phyloP scores from a whole-genome alignment of 2,888 invertebrate genomes.

The Chamaedrilus cognettii region DNA sequence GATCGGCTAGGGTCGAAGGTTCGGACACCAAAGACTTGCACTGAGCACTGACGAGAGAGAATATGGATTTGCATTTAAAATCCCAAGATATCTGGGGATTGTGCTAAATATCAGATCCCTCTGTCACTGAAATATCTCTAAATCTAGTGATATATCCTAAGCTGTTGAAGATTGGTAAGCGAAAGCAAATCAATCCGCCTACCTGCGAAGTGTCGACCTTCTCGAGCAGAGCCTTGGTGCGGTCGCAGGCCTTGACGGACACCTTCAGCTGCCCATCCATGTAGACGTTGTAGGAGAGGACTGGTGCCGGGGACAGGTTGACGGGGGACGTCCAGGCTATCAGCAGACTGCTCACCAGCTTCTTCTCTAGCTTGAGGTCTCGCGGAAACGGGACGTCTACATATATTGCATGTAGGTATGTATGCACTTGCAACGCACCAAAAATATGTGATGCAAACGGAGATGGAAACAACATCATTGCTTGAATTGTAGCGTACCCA shows the following conservation, averaged over 20 bases:
- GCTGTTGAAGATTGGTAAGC: not conserved
- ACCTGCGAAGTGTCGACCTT: slow-evolving; percentile 75
- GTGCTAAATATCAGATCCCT: not conserved
- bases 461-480: no score
- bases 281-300: slow-evolving; percentile 72
- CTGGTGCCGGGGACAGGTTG: not conserved
- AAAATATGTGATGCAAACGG: no score
- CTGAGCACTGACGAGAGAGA: not conserved
- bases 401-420: no score
- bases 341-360: slow-evolving; percentile 96
- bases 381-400: slow-evolving; percentile 89
- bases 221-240: slow-evolving; percentile 85
- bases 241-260: slow-evolving; percentile 90
- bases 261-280: slow-evolving; percentile 95
- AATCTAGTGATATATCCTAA: no score
- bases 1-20: no score
- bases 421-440: no score
- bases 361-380: slow-evolving; percentile 94
- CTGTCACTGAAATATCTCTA: not conserved
- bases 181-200: no score
- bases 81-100: no score
- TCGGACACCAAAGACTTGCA: no score
- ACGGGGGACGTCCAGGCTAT: slow-evolving; percentile 93
- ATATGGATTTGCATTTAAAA: no score
- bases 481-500: no score